A percentile compares a stretch with the other conserved stretches of the same genome.
Evolutionary conservation across 2,797 vertebrate species (phyloP).

Genomic region (Liparis tanakae): DNA sequence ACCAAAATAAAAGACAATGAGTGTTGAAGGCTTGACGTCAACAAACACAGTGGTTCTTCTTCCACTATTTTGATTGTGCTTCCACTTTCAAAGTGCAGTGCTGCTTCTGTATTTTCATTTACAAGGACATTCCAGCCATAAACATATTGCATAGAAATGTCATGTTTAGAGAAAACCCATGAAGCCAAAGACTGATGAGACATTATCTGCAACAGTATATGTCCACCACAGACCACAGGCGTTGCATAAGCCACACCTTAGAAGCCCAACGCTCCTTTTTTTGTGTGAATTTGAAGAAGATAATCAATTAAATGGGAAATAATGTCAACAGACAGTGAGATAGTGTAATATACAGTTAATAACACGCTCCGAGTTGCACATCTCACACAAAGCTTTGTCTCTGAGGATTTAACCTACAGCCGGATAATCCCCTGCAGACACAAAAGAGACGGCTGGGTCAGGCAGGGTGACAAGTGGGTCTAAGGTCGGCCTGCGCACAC

Average conservation of each 20-base stretch:
- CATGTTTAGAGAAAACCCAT: not conserved
- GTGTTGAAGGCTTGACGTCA: not conserved
- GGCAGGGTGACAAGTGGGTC: slow-evolving; percentile 60
- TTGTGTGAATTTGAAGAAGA: not conserved
- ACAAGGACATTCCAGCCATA: slow-evolving; percentile 3
- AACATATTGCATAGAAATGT: not conserved
- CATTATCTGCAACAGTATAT: slow-evolving; percentile 17
- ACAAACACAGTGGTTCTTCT: slow-evolving; percentile 16
- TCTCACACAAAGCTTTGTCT: slow-evolving; percentile 58
- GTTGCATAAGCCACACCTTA: not conserved
- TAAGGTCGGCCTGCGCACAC: slow-evolving; percentile 57
- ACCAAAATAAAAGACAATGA: not conserved
- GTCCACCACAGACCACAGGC: slow-evolving; percentile 23
- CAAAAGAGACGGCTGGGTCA: slow-evolving; percentile 77
- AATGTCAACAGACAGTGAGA: slow-evolving; percentile 11
- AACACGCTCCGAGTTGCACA: slow-evolving; percentile 27
- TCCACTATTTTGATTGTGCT: slow-evolving; percentile 15
- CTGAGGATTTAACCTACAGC: slow-evolving; percentile 73
- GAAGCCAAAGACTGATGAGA: not conserved
- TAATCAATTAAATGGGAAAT: not conserved
- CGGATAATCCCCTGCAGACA: slow-evolving; percentile 80
- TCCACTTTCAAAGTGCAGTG: not conserved
- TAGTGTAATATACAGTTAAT: slow-evolving; percentile 41
- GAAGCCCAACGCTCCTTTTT: not conserved
- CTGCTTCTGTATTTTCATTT: slow-evolving; percentile 18